phyloP scores from a whole-genome alignment of 1,140 invertebrate genomes.

The Nephila pilipes region DNA sequence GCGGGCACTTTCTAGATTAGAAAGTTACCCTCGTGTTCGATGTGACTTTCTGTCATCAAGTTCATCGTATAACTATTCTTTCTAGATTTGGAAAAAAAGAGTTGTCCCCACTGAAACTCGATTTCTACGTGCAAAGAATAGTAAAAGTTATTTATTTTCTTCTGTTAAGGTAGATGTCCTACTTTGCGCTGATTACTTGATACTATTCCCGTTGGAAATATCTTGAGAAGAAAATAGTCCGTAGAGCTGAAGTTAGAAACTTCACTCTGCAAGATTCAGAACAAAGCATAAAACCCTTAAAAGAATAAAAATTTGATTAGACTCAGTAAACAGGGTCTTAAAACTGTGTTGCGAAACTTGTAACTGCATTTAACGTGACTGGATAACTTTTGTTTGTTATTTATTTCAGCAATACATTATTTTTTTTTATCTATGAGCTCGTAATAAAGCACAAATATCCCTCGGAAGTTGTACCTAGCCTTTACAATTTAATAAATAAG shows the following conservation, averaged over 20 bases:
- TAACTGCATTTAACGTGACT: no score
- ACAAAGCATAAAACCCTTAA: no score
- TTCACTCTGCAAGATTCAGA: no score
- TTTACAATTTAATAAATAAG: no score
- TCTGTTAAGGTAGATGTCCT: not conserved
- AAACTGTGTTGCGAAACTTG: no score
- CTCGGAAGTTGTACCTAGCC: no score
- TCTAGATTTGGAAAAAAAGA: not conserved
- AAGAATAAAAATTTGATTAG: no score
- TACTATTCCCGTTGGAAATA: not conserved
- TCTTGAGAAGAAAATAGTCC: not conserved
- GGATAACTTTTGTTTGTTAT: no score
- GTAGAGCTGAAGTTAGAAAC: not conserved
- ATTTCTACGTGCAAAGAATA: conserved; percentile 16
- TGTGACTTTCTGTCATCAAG: not conserved
- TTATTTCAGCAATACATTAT: no score
- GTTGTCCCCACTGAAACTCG: not conserved
- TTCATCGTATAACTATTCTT: conserved; percentile 7
- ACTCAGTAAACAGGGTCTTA: no score
- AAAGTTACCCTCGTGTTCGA: not conserved
- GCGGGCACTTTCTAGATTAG: conserved; percentile 35
- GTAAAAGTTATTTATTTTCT: not conserved
- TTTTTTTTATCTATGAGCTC: no score
- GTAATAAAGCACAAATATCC: no score
- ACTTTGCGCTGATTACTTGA: not conserved